These are phyloP conservation scores for Ctenicera cuprea DNA, from an alignment of 2,888 invertebrate species.

Conservation along the genomic window DNA sequence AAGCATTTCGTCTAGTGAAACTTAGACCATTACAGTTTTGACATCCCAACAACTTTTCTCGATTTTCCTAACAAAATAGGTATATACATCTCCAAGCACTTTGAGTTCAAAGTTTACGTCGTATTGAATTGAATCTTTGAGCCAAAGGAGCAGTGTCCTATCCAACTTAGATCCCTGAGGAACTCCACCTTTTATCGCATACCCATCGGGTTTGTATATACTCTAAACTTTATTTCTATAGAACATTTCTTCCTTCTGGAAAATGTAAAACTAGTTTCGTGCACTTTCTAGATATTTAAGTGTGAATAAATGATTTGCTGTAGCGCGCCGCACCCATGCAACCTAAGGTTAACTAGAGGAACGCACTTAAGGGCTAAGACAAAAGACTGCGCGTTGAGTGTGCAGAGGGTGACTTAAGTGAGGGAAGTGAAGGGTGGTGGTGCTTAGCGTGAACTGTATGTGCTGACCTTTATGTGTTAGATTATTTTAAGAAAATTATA, in stretches of 20 bases:
- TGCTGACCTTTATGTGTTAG: too few species aligned
- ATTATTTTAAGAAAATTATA: too few species aligned
- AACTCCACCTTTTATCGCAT: slow-evolving; percentile 17
- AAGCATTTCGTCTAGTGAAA: not conserved
- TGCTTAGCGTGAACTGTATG: too few species aligned
- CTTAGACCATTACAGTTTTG: not conserved
- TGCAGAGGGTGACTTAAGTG: too few species aligned
- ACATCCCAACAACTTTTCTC: not conserved
- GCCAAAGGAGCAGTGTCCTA: not conserved
- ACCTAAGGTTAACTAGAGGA: too few species aligned
- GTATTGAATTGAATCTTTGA: slow-evolving; percentile 15
- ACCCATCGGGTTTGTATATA: slow-evolving; percentile 7
- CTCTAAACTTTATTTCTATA: not conserved
- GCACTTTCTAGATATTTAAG: not conserved
- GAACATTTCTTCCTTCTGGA: not conserved
- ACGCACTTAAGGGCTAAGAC: too few species aligned
- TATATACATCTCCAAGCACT: not conserved
- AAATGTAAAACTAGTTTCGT: not conserved
- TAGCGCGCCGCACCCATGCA: too few species aligned
- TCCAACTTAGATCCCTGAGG: slow-evolving; percentile 8
- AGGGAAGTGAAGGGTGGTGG: too few species aligned
- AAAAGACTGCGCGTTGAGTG: too few species aligned
- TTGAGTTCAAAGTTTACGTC: slow-evolving; percentile 4
- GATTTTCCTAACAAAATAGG: not conserved
- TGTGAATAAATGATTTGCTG: not conserved